phyloP scores from a whole-genome alignment of 1,140 invertebrate genomes.

The Magallana ariakensis region DNA sequence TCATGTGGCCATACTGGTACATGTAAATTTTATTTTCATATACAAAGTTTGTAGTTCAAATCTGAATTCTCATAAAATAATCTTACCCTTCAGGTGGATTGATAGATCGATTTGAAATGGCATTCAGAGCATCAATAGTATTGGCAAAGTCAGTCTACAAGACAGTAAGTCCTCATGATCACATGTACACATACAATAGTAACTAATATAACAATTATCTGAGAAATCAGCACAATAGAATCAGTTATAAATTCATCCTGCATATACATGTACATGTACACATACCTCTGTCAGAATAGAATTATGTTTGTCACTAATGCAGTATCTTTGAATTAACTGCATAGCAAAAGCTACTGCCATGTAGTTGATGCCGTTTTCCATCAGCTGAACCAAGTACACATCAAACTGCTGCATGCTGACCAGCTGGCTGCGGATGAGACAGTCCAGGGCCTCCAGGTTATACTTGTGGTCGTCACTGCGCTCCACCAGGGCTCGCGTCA shows the following conservation, averaged over 20 bases:
- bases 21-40: too few species aligned
- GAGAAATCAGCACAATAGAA: too few species aligned
- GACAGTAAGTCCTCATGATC: conserved; percentile 5
- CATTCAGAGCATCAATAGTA: conserved; percentile 89
- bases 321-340: conserved; percentile 92
- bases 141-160: conserved; percentile 87
- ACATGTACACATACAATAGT: background rate
- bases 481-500: conserved; percentile 87
- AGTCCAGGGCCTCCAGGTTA: conserved; percentile 95
- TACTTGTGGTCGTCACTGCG: conserved; percentile 91
- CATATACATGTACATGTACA: background rate
- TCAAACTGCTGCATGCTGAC: conserved; percentile 90
- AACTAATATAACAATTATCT: background rate
- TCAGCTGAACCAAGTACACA: conserved; percentile 87
- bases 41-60: too few species aligned
- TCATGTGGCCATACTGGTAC: too few species aligned
- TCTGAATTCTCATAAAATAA: background rate
- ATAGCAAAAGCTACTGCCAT: conserved; percentile 93
- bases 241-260: background rate
- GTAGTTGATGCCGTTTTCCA: conserved; percentile 93
- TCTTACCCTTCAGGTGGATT: conserved; percentile 89
- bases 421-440: conserved; percentile 88
- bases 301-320: conserved; percentile 90
- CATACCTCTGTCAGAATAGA: conserved; percentile 87
- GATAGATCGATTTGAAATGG: conserved; percentile 87